Evolutionary conservation across 2,797 vertebrate species (phyloP).

Genomic region (Morelia viridis): DNA sequence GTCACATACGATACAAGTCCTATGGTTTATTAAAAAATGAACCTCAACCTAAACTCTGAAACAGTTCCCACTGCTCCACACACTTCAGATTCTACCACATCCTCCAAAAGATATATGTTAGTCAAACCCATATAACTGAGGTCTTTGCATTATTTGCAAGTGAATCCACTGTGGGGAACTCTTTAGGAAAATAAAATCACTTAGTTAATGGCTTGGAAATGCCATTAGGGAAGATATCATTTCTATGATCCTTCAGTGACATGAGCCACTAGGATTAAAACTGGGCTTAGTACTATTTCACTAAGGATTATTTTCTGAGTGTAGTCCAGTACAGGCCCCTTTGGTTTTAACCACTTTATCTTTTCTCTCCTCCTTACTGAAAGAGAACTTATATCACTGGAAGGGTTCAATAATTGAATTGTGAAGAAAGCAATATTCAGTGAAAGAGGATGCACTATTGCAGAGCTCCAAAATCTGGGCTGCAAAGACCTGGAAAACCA

Average conservation of each 20-base stretch:
- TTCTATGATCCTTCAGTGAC: not conserved
- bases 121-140: not conserved
- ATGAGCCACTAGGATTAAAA: constrained; percentile 2
- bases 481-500: not conserved
- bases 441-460: not conserved
- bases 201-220: not conserved
- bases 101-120: not conserved
- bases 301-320: constrained; percentile 1
- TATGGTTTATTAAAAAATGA: not conserved
- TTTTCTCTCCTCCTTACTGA: not conserved
- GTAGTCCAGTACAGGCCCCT: not conserved
- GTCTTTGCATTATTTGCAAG: not conserved
- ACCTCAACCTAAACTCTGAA: not conserved
- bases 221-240: not conserved
- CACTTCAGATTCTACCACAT: not conserved
- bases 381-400: not conserved
- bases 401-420: not conserved
- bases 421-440: not conserved
- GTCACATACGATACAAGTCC: not conserved
- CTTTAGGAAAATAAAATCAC: not conserved
- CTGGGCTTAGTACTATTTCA: not conserved
- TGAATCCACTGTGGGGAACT: not conserved
- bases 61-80: not conserved
- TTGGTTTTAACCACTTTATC: not conserved
- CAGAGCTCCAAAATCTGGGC: not conserved